Evolutionary conservation across 2,113 vertebrate species (phyloP).

Genomic region (Nycticebus coucang): DNA sequence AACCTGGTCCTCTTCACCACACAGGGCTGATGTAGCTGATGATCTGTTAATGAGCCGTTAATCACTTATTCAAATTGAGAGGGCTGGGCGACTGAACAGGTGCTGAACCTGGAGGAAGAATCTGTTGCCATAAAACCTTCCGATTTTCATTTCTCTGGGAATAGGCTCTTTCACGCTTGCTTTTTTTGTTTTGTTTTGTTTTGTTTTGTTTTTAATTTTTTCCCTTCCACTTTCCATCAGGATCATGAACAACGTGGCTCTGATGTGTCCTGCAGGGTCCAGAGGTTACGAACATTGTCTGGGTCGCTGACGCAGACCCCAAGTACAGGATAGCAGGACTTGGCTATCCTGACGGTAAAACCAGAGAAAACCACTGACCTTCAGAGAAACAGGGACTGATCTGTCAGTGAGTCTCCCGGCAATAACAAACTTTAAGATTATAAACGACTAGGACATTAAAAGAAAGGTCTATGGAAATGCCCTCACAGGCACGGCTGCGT

Average conservation of each 20-base stretch:
- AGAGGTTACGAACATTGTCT: neutral
- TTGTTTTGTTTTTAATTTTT: too few species aligned
- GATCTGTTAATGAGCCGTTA: slow-evolving; percentile 80
- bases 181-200: rapidly evolving
- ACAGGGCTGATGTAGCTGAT: slow-evolving; percentile 76
- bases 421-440: neutral
- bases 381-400: slow-evolving; percentile 8
- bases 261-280: neutral
- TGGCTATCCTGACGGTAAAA: neutral
- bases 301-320: neutral
- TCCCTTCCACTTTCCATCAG: neutral
- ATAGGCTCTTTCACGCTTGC: neutral
- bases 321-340: neutral
- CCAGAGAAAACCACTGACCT: neutral
- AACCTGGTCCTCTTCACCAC: slow-evolving; percentile 67
- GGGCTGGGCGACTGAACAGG: slow-evolving; percentile 71
- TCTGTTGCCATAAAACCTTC: slow-evolving; percentile 25
- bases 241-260: neutral
- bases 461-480: neutral
- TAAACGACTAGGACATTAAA: neutral
- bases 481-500: neutral
- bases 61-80: slow-evolving; percentile 78
- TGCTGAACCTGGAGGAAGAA: slow-evolving; percentile 66
- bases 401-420: neutral
- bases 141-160: slow-evolving; percentile 3